phyloP scores from a whole-genome alignment of 2,797 vertebrate genomes.

The Acropternis orthonyx region DNA sequence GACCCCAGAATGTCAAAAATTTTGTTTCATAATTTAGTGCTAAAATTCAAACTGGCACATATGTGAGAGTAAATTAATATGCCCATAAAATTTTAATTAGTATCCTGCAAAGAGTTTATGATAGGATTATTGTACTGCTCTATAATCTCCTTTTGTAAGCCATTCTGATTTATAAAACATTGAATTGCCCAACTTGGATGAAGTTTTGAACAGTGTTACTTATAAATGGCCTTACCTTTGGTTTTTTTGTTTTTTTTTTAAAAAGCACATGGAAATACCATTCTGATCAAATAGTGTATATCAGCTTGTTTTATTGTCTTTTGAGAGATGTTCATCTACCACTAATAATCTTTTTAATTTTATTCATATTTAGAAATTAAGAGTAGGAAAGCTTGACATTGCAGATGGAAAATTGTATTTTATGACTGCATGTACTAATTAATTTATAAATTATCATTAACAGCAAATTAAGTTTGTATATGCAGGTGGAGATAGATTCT shows the following conservation, averaged over 20 bases:
- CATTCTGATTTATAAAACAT: background rate
- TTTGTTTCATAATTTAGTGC: constrained; percentile 68
- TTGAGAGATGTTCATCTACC: background rate
- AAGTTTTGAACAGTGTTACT: background rate
- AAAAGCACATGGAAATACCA: background rate
- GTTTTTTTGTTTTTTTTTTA: background rate
- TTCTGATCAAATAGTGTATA: background rate
- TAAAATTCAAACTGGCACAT: constrained; percentile 71
- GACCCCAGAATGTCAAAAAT: constrained; percentile 68
- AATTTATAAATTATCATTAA: constrained; percentile 71
- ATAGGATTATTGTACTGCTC: background rate
- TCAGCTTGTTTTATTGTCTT: background rate
- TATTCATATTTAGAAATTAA: constrained; percentile 16
- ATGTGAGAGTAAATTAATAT: constrained; percentile 75
- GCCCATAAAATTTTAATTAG: constrained; percentile 60
- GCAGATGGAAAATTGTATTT: constrained; percentile 53
- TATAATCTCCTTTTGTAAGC: background rate
- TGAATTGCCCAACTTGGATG: background rate
- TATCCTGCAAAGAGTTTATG: constrained; percentile 19
- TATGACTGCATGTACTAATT: constrained; percentile 55
- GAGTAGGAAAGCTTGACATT: constrained; percentile 1
- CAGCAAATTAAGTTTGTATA: constrained; percentile 52
- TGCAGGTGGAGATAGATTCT: constrained; percentile 52
- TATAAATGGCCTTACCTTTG: background rate
- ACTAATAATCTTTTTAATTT: background rate